A percentile compares a stretch with the other conserved stretches of the same genome.
These are phyloP conservation scores for Mermis nigrescens DNA, from an alignment of 2,888 invertebrate genomes.

Conservation along the genomic window DNA sequence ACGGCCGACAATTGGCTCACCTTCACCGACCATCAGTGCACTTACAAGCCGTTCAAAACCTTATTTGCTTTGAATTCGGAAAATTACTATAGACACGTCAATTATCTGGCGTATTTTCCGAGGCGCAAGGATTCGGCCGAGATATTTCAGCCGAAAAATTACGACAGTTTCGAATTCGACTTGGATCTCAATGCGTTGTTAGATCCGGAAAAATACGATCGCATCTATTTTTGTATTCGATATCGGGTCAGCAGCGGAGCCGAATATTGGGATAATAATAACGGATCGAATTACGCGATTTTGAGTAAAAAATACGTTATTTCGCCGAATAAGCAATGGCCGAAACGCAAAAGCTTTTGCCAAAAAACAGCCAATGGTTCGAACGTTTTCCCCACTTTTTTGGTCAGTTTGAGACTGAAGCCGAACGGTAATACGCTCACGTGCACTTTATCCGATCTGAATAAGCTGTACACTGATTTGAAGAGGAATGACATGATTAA, in stretches of 20 bases:
- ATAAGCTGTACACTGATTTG: too few relatives aligned
- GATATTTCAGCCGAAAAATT: background rate
- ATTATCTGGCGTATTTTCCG: background rate
- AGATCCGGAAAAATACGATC: background rate
- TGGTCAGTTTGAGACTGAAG: too few relatives aligned
- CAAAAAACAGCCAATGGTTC: too few relatives aligned
- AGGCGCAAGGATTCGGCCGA: background rate
- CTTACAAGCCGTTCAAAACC: background rate
- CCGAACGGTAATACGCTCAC: too few relatives aligned
- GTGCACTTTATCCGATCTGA: too few relatives aligned
- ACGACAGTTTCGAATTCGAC: background rate
- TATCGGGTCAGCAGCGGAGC: background rate
- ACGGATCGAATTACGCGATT: constrained; percentile 6
- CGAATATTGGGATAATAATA: constrained; percentile 11
- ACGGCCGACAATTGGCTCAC: background rate
- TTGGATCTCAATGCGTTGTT: too few relatives aligned
- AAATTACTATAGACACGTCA: background rate
- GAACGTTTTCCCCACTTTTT: too few relatives aligned
- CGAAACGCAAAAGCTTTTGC: too few relatives aligned
- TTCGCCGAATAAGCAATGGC: too few relatives aligned
- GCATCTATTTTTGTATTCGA: background rate
- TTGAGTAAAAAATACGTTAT: too few relatives aligned
- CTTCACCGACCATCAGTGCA: background rate
- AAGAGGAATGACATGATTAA: too few relatives aligned
- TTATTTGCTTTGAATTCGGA: background rate